Base-by-base conservation (phyloP, 2,797 vertebrate genomes). In the Mus minutoides region DNA sequence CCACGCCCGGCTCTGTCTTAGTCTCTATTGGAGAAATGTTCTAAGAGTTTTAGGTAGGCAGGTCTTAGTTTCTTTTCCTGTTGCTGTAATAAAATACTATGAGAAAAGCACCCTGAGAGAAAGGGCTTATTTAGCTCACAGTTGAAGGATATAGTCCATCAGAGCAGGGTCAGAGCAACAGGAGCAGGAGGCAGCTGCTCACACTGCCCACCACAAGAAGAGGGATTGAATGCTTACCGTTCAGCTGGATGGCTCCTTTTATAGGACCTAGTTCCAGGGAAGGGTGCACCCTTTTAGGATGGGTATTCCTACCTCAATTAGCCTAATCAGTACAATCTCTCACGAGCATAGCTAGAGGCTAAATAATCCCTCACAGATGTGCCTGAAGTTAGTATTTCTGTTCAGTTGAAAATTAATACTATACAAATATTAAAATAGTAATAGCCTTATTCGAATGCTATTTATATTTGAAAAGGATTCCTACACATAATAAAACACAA, bases 361-460 rank as follows among this genome's bases (percentile, higher is more conserved):
- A 54, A 71, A 37, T 69, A n/a, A 71, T 54, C 46, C 84, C 21
- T 69, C 46, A 64, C 6, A 3, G 34, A 49, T 29, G n/a, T 54
- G 34, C 6, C 64, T 71, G 34, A 34, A 11, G 43, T n/a, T 69
- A 46, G 46, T 16, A 52, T 26, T 69, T 52, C 46, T 69, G 12
- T 86, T 43, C 31, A 49, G 29, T 24, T 85, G 31, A 67, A 84
- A 84, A 46, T 6, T 29, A 62, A 62, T 31, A 86, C 37, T 69
- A 16, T 26, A 69, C 64, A 86, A 71, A 67, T 24, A 12, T 5
- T 94, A 54, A 95, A 96, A 92, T 37, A 89, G 14, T 46, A 93
- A 29, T 12, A 60, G 79, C 79, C n/a, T 90, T 90, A 56, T 79
- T 19, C 77, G 75, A 60, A 76, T 94, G 13, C 85, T 87, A 76